phyloP scores from a whole-genome alignment of 2,113 vertebrate genomes.

The Spermophilus dauricus region DNA sequence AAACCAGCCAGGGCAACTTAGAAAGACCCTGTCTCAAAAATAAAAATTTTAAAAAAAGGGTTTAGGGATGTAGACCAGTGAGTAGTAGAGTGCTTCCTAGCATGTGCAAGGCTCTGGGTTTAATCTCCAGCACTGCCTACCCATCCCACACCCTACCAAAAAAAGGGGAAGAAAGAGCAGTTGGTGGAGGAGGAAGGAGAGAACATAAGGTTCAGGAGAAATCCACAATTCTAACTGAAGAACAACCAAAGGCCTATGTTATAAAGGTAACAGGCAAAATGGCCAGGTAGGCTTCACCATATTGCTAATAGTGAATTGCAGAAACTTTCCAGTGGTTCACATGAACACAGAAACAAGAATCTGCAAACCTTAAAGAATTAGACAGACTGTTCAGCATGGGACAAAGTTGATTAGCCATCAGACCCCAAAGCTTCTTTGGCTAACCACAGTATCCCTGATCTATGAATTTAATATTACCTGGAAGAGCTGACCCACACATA shows the following conservation, averaged over 20 bases:
- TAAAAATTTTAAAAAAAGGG: no score
- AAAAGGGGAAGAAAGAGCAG: no score
- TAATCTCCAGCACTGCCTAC: no score
- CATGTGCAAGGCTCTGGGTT: no score
- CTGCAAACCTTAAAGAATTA: neutral
- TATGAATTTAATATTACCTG: neutral
- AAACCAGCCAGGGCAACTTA: no score
- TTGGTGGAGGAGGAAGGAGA: no score
- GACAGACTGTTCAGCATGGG: neutral
- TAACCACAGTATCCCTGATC: neutral
- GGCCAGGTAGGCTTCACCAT: neutral
- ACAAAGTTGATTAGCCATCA: neutral
- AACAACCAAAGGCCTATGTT: slow-evolving; percentile 18
- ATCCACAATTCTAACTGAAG: slow-evolving; percentile 28
- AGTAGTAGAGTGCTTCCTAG: no score
- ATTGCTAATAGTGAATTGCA: neutral
- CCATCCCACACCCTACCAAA: no score
- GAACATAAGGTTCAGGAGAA: slow-evolving; percentile 49
- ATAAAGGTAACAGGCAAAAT: neutral
- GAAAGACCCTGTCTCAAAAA: no score
- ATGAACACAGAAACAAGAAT: neutral
- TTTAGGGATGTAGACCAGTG: no score
- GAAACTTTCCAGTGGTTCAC: neutral
- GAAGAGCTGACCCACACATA: neutral
- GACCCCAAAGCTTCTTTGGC: neutral